Evolutionary conservation across 2,888 invertebrate species (phyloP).

Genomic region (Protophormia terraenovae): DNA sequence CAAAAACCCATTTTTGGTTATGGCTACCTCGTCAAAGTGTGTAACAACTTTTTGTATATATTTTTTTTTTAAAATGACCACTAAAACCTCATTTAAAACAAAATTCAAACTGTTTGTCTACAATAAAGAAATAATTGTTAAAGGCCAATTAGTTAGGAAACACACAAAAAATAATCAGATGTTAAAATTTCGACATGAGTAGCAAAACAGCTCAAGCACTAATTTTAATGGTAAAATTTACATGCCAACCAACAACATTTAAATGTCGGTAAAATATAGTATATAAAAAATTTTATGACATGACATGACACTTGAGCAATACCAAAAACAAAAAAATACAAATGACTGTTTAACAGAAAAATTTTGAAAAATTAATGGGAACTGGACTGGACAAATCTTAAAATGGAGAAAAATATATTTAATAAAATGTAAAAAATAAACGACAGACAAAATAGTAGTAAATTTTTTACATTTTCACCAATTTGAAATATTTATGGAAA

Average conservation of each 20-base stretch:
- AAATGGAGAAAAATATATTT: neutral
- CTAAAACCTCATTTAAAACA: slow-evolving; percentile 19
- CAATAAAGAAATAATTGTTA: slow-evolving; percentile 59
- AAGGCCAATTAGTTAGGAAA: slow-evolving; percentile 63
- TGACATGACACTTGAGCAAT: slow-evolving; percentile 65
- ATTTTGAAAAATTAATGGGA: slow-evolving; percentile 30
- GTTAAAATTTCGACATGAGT: slow-evolving; percentile 57
- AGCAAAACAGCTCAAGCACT: slow-evolving; percentile 39
- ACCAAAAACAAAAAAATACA: slow-evolving; percentile 8
- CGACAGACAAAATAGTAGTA: slow-evolving; percentile 40
- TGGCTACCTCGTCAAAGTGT: slow-evolving; percentile 38
- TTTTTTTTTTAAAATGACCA: slow-evolving; percentile 5
- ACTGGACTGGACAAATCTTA: slow-evolving; percentile 31
- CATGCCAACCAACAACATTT: slow-evolving; percentile 37
- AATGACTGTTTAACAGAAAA: neutral
- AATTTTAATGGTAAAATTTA: slow-evolving; percentile 43
- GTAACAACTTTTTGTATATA: neutral
- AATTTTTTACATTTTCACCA: slow-evolving; percentile 33
- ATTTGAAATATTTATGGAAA: neutral
- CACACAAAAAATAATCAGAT: slow-evolving; percentile 62
- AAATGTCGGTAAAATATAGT: slow-evolving; percentile 42
- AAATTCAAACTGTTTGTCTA: slow-evolving; percentile 21
- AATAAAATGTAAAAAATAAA: neutral
- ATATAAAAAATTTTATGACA: slow-evolving; percentile 63
- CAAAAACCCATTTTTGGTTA: slow-evolving; percentile 50